Percentiles rank a stretch among this genome's conserved stretches.
Conservation (phyloP, 1,140 invertebrate species). For the Araneus ventricosus region DNA sequence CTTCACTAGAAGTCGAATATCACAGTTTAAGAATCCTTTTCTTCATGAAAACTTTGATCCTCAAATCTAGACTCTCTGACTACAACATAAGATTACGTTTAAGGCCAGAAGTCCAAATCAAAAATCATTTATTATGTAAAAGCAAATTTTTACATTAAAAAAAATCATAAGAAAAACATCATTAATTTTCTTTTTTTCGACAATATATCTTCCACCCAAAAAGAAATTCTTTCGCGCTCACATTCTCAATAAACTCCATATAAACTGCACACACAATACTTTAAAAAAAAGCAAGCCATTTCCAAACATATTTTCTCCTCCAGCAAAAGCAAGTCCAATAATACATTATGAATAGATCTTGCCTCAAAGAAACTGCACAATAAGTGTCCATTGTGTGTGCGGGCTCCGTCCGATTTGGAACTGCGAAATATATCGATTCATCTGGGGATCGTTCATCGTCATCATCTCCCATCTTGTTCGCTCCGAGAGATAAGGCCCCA, state of each 20-base stretch:
- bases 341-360: conserved; percentile 10
- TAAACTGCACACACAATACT: background rate
- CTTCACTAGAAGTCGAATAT: too few relatives aligned
- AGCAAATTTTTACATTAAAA: background rate
- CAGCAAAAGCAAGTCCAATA: conserved; percentile 5
- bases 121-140: background rate
- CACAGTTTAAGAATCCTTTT: too few relatives aligned
- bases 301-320: conserved; percentile 18
- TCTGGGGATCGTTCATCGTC: conserved; percentile 33
- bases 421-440: conserved; percentile 34
- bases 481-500: background rate
- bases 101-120: too few relatives aligned
- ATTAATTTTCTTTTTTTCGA: too few relatives aligned
- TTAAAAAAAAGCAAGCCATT: background rate
- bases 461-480: conserved; percentile 42
- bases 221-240: background rate
- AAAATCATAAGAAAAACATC: background rate
- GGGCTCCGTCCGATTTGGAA: conserved; percentile 1
- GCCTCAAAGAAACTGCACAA: background rate
- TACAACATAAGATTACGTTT: too few relatives aligned
- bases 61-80: too few relatives aligned
- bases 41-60: too few relatives aligned
- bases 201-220: too few relatives aligned
- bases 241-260: background rate
- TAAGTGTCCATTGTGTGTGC: background rate